Base-by-base conservation (phyloP, 2,113 vertebrate genomes). In the Craseonycteris thonglongyai region DNA sequence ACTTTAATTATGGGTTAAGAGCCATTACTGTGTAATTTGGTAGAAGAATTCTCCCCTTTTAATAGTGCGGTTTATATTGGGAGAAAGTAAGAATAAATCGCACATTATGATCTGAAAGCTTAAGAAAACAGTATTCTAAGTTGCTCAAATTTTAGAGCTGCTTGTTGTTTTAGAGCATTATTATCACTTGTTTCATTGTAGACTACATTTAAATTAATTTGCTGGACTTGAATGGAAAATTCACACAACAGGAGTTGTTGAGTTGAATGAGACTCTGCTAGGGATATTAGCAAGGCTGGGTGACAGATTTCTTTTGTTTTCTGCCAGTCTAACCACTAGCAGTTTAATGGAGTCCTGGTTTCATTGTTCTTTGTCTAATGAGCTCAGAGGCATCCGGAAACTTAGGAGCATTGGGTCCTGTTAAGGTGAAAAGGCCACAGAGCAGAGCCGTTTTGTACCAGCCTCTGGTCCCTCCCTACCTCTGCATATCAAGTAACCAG, bases 381-480 rank as follows among this genome's bases (percentile, higher is more conserved):
- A 98, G 95, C 95, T 97, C 69, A 35, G 96, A 95, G 88, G 56
- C 71, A 2, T 49, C 38, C 7, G 87, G 58, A 91, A 51, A 63
- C 87, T 69, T 86, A 45, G 24, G 94, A 93, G 42, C 21, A 1
- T 24, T 18, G 76, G 88, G 85, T 54, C 35, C 45, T 91, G 0
- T n/a, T 12, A 35, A 38, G 96, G 93, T 93, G 97, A 93, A 85
- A 83, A 86, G 97, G 92, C 85, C 82, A 3, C 0, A 5, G 71
- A 87, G 94, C 91, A 94, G 96, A 94, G 79, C 71, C 61, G 0
- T 54, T 87, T 89, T 9, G 75, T 80, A 79, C 93, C 93, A 89
- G 93, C 33, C 97, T 97, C 95, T 83, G 76, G 65, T 97, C 88
- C 95, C 91, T 97, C 88, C 95, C 91, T 79, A 89, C 95, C 0